Evolutionary conservation across 2,797 vertebrate genomes (phyloP).

Genomic region (Enteromius treurensis): DNA sequence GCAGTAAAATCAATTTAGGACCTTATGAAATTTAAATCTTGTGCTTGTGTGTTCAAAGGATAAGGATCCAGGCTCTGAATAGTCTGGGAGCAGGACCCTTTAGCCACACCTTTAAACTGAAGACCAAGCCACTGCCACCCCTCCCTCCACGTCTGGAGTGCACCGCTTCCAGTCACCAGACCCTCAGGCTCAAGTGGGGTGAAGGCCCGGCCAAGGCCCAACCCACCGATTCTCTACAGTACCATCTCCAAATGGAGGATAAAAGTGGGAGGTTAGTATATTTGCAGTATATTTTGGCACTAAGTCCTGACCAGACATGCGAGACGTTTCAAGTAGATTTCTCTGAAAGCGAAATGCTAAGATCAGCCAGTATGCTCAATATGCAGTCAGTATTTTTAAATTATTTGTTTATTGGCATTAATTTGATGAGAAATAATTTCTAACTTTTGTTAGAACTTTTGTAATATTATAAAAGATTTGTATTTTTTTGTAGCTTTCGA

Average conservation of each 20-base stretch:
- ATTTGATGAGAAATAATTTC: not conserved
- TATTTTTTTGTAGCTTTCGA: not conserved
- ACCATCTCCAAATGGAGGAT: slow-evolving; percentile 96
- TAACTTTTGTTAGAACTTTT: too few relatives aligned
- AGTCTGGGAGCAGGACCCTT: slow-evolving; percentile 95
- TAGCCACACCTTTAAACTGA: slow-evolving; percentile 95
- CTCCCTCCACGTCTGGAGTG: slow-evolving; percentile 95
- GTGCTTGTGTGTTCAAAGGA: slow-evolving; percentile 72
- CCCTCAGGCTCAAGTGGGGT: slow-evolving; percentile 97
- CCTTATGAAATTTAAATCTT: not conserved
- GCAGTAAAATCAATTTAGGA: too few relatives aligned
- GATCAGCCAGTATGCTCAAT: not conserved
- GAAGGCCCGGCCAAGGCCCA: slow-evolving; percentile 86
- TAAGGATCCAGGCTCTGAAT: slow-evolving; percentile 96
- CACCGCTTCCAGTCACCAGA: slow-evolving; percentile 94
- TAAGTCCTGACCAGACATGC: not conserved
- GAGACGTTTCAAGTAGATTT: not conserved
- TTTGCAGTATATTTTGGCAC: not conserved
- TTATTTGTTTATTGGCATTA: not conserved
- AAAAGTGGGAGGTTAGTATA: slow-evolving; percentile 87
- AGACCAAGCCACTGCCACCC: slow-evolving; percentile 96
- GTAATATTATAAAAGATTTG: not conserved
- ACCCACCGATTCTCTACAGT: slow-evolving; percentile 89
- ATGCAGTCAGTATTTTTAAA: not conserved
- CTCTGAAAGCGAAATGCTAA: not conserved